Conservation (phyloP, 2,113 vertebrate genomes). For the Pedionomus torquatus region DNA sequence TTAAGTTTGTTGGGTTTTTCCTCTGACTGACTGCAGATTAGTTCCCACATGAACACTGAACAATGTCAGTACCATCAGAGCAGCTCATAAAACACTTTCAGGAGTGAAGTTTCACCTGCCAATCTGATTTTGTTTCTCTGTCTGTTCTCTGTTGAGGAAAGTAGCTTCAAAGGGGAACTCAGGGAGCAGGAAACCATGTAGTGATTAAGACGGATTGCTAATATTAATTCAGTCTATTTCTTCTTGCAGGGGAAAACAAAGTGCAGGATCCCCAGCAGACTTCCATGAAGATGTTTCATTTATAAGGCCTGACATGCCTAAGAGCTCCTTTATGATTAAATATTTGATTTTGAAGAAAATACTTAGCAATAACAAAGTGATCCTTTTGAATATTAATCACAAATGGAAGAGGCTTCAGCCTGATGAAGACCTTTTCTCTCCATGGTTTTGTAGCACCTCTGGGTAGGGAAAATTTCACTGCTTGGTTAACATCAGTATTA, state of each 20-base stretch:
- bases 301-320: not conserved
- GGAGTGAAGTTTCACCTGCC: slow-evolving; percentile 42
- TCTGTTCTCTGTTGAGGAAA: not conserved
- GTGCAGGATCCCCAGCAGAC: not conserved
- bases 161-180: slow-evolving; percentile 31
- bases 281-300: slow-evolving; percentile 23
- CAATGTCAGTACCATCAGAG: not conserved
- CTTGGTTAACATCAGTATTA: not conserved
- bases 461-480: not conserved
- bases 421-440: not conserved
- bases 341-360: slow-evolving; percentile 31
- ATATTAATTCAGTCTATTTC: slow-evolving; percentile 39
- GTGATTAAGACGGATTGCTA: slow-evolving; percentile 58
- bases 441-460: not conserved
- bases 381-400: not conserved
- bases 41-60: slow-evolving; percentile 1
- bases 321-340: slow-evolving; percentile 1
- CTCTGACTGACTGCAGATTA: not conserved
- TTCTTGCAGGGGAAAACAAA: slow-evolving; percentile 10
- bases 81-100: slow-evolving; percentile 14
- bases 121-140: slow-evolving; percentile 37
- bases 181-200: not conserved
- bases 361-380: not conserved
- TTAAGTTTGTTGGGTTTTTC: not conserved
- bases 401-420: not conserved